Percentiles rank a stretch among this genome's conserved stretches.
Conservation (phyloP, 2,888 invertebrate genomes). For the Pantelozetes paolii region DNA sequence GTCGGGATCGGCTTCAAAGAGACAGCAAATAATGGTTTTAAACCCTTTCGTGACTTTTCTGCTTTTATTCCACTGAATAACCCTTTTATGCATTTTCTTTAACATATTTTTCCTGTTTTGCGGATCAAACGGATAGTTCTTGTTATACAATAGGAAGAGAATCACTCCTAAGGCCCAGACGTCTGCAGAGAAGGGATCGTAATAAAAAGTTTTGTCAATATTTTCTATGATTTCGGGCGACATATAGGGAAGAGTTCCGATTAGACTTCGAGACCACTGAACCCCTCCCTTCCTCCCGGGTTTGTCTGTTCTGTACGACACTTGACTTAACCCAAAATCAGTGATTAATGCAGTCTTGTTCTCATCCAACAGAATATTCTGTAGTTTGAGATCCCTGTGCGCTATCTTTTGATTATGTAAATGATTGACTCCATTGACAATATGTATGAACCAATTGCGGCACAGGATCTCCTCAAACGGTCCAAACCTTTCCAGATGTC, state of each 20-base stretch:
- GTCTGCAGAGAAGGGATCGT: not conserved
- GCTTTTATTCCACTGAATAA: not conserved
- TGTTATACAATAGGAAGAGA: not conserved
- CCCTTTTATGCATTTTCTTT: not conserved
- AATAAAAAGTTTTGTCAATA: not conserved
- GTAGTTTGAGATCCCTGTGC: slow-evolving; percentile 9
- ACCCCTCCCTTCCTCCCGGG: not conserved
- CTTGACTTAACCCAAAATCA: not conserved
- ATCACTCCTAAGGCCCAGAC: not conserved
- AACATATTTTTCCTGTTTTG: not conserved
- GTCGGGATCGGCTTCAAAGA: not conserved
- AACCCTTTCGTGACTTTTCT: not conserved
- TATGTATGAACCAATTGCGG: not conserved
- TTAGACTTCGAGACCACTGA: not conserved
- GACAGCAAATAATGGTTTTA: not conserved
- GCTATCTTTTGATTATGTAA: not conserved
- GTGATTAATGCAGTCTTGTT: not conserved
- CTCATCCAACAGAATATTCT: not conserved
- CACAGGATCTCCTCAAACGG: not conserved
- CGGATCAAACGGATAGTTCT: not conserved
- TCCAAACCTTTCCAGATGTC: not conserved
- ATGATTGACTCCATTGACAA: not conserved
- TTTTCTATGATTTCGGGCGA: not conserved
- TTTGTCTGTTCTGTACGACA: not conserved
- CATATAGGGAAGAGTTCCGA: not conserved